Evolutionary conservation across 1,140 invertebrate species (phyloP).

Genomic region (Hesperophylax magnus): DNA sequence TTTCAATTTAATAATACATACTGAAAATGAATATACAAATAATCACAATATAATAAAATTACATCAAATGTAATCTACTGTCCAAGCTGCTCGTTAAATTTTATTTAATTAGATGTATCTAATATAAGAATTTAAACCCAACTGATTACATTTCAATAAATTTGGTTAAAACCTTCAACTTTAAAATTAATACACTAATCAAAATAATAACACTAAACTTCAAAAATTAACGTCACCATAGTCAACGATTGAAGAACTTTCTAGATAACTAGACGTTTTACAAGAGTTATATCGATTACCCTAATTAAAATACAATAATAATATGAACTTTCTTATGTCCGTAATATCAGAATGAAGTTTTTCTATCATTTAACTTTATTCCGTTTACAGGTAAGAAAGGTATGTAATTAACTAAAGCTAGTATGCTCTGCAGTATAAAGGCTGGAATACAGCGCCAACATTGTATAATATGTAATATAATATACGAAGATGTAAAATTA

Average conservation of each 20-base stretch:
- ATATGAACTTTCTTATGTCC: background rate
- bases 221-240: background rate
- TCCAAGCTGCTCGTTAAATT: conserved; percentile 18
- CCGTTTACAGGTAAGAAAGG: conserved; percentile 7
- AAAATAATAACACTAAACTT: conserved; percentile 16
- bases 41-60: conserved; percentile 25
- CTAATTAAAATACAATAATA: conserved; percentile 14
- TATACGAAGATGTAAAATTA: conserved; percentile 20
- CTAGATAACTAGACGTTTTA: conserved; percentile 13
- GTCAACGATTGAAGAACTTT: background rate
- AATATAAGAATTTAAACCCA: no score
- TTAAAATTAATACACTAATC: conserved; percentile 6
- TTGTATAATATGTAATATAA: conserved; percentile 8
- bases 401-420: conserved; percentile 22
- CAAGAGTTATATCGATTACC: background rate
- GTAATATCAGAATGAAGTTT: background rate
- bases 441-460: conserved; percentile 28
- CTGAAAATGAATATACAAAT: conserved; percentile 14
- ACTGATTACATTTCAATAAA: background rate
- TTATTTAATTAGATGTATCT: background rate
- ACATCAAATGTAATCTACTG: background rate
- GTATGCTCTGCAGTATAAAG: conserved; percentile 21
- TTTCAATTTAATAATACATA: background rate
- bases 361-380: conserved; percentile 10
- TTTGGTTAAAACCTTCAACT: conserved; percentile 18